A percentile compares a stretch with the other conserved stretches of the same genome.
Conservation (phyloP, 2,113 vertebrate genomes). For the Cisticola juncidis region DNA sequence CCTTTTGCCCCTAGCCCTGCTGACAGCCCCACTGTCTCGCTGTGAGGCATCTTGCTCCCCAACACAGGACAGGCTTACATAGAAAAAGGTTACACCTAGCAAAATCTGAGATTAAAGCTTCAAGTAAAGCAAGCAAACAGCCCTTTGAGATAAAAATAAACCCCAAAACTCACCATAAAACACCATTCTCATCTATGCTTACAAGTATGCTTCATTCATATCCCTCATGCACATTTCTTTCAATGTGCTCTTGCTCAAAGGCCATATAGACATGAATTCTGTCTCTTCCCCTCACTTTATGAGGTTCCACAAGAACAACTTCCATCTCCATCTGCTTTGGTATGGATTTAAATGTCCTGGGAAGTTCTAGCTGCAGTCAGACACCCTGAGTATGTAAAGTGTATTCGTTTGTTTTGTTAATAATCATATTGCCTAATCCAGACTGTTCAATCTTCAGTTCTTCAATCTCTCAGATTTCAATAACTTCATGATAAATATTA, state of each 20-base stretch:
- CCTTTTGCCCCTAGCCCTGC: not conserved
- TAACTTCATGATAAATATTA: not conserved
- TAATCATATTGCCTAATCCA: not conserved
- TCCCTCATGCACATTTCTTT: not conserved
- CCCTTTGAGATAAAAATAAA: not conserved
- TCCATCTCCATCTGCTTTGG: not conserved
- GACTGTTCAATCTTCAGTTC: not conserved
- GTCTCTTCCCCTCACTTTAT: not conserved
- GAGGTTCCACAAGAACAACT: not conserved
- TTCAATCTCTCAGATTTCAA: not conserved
- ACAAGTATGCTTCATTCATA: not conserved
- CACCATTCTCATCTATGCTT: not conserved
- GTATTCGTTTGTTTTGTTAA: not conserved
- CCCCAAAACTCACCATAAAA: accelerated
- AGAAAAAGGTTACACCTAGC: not conserved
- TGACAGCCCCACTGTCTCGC: not conserved
- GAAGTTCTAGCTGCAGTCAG: not conserved
- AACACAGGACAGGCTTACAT: not conserved
- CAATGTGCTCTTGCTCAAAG: not conserved
- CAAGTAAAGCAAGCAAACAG: not conserved
- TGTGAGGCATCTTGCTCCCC: not conserved
- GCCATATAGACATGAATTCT: not conserved
- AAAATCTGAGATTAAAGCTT: not conserved
- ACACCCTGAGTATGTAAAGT: not conserved
- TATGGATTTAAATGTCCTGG: not conserved